Evolutionary conservation across 2,888 invertebrate genomes (phyloP).

Genomic region (Orthosia gracilis): DNA sequence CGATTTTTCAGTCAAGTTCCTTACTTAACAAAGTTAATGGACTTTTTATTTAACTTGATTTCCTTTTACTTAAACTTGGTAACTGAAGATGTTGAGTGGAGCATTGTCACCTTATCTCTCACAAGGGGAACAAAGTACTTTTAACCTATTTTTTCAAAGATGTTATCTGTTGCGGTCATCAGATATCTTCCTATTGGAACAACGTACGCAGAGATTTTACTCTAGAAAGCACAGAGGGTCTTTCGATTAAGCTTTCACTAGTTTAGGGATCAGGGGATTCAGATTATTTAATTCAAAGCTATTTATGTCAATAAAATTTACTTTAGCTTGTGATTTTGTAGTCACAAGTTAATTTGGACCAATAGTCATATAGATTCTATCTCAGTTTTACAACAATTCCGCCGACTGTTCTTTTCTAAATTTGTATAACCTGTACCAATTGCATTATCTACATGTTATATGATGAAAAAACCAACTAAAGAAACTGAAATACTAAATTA

Average conservation of each 20-base stretch:
- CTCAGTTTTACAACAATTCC: too few species aligned
- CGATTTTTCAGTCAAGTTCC: conserved; percentile 17
- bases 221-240: not conserved
- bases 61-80: conserved; percentile 38
- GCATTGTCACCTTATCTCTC: conserved; percentile 24
- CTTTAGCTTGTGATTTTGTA: too few species aligned
- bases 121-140: conserved; percentile 30
- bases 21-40: conserved; percentile 35
- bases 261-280: too few species aligned
- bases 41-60: conserved; percentile 47
- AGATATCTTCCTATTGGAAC: conserved; percentile 5
- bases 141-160: conserved; percentile 44
- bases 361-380: too few species aligned
- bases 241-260: not conserved
- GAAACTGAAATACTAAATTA: too few species aligned
- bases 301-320: too few species aligned
- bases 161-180: conserved; percentile 20
- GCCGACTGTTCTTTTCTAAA: too few species aligned
- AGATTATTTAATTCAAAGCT: too few species aligned
- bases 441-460: too few species aligned
- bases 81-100: conserved; percentile 29
- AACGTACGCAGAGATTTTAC: not conserved
- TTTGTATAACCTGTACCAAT: too few species aligned
- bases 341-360: too few species aligned
- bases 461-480: too few species aligned